These are phyloP conservation scores for Meliscaeva auricollis DNA, from an alignment of 2,888 invertebrate species.

Conservation along the genomic window DNA sequence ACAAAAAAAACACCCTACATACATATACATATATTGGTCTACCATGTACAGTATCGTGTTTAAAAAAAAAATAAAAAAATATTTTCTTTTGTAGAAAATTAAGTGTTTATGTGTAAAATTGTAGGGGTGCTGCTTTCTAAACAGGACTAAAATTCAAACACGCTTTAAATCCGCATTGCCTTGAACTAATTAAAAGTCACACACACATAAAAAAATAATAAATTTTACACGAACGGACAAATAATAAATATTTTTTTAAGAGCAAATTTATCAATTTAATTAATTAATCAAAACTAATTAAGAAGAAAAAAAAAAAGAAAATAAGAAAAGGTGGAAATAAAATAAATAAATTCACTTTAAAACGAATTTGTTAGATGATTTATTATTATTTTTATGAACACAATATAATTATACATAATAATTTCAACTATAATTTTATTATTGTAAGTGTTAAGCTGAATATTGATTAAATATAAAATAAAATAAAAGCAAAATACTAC, in stretches of 20 bases:
- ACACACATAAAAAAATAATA: slow-evolving; percentile 12
- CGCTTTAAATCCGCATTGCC: slow-evolving; percentile 57
- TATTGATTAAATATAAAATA: slow-evolving; percentile 26
- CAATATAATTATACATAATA: background rate
- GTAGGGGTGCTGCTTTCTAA: slow-evolving; percentile 49
- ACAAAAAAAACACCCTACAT: slow-evolving; percentile 14
- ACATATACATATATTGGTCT: slow-evolving; percentile 19
- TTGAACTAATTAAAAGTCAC: slow-evolving; percentile 53
- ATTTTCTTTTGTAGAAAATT: background rate
- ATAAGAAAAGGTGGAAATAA: slow-evolving; percentile 3
- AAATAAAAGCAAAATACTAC: slow-evolving; percentile 23
- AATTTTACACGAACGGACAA: slow-evolving; percentile 19
- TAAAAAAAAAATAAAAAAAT: too few species aligned
- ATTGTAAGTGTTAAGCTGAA: slow-evolving; percentile 28
- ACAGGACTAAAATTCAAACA: slow-evolving; percentile 37
- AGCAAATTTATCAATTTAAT: slow-evolving; percentile 20
- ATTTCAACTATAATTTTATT: slow-evolving; percentile 21
- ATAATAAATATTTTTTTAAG: slow-evolving; percentile 24
- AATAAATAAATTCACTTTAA: slow-evolving; percentile 3
- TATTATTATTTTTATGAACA: slow-evolving; percentile 18
- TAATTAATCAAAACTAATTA: slow-evolving; percentile 48
- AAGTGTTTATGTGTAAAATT: slow-evolving; percentile 39
- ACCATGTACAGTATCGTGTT: slow-evolving; percentile 30
- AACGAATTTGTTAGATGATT: slow-evolving; percentile 33
- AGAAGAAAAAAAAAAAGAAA: slow-evolving; percentile 15